phyloP scores from a whole-genome alignment of 64 coral and sea anemone species.

The Trachythela sp. region DNA sequence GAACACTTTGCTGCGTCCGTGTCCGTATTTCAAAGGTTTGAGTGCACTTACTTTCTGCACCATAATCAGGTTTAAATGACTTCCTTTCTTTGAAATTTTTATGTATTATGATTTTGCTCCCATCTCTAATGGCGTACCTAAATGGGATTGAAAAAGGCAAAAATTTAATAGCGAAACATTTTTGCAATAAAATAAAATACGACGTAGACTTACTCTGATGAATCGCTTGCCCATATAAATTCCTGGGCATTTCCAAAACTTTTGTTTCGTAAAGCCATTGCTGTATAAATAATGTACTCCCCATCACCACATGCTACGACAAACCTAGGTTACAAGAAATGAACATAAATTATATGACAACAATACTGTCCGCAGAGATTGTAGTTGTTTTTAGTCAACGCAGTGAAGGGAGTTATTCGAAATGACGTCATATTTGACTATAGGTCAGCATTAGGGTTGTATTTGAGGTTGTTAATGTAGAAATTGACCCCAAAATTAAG shows the following conservation, averaged over 20 bases:
- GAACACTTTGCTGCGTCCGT: too few species aligned
- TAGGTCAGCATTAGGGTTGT: too few species aligned
- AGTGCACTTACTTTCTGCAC: conserved; percentile 84
- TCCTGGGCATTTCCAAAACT: conserved; percentile 97
- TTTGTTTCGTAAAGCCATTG: conserved; percentile 97
- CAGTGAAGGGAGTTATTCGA: too few species aligned
- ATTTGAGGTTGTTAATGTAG: too few species aligned
- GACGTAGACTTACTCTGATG: conserved; percentile 75
- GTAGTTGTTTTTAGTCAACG: too few species aligned
- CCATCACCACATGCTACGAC: conserved; percentile 98
- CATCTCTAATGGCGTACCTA: conserved; percentile 92
- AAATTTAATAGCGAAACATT: background rate
- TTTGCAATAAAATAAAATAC: background rate
- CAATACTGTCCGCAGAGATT: too few species aligned
- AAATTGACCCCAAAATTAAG: too few species aligned
- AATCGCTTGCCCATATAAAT: conserved; percentile 97
- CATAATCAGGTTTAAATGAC: conserved; percentile 97
- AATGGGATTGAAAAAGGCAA: background rate
- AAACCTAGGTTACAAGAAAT: conserved; percentile 56
- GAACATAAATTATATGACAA: background rate
- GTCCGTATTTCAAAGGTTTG: background rate
- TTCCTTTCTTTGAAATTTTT: conserved; percentile 99
- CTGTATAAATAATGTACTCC: conserved; percentile 98
- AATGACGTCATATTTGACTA: too few species aligned
- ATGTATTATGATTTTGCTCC: conserved; percentile 84